Base-by-base conservation (phyloP, 2,113 vertebrate species). In the Spea bombifrons region DNA sequence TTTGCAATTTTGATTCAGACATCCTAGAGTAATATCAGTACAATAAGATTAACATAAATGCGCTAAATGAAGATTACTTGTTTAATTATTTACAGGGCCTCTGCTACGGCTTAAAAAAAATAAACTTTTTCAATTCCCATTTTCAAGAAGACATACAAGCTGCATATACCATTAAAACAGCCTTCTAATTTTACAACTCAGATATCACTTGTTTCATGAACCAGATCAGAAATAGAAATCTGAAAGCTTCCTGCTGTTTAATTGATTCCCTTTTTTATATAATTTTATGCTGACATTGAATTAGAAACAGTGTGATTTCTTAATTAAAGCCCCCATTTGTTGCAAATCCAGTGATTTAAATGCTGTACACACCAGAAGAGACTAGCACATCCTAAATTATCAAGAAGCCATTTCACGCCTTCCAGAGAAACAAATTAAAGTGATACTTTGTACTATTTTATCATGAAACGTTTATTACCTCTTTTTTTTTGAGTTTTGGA, bases 261-360 rank as follows among this genome's bases (percentile, higher is more conserved):
- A 80, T 80, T 74, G 78, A 80, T 80, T 80, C 64, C 30, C 30
- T 80, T 80, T 80, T 74, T 74, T 68, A 80, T 80, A 74, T 80
- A 68, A 80, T 80, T 80, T 80, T 80, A 80, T 65, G 66, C 71
- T 80, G 78, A 80, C 78, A 80, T 73, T 73, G 78, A 80, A 80
- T 80, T 80, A 80, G 71, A 80, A 80, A 80, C 78, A 80, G 78
- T 73, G 66, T 80, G 78, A 80, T 74, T 68, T 80, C 78, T 80
- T 80, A 80, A 80, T 80, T 80, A 80, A 73, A 74, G 63, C 70
- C 78, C 64, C 71, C 61, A 15, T 73, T 80, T 80, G 74, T 80
- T 80, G 78, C 78, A 80, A 74, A 80, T 80, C 45, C 71, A 47
- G 78, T 74, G 65, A 80, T 74, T 80, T 67, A 67, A 74, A 80